Base-by-base conservation (phyloP, 2,888 invertebrate species). In the Ptychoptera contaminata region DNA sequence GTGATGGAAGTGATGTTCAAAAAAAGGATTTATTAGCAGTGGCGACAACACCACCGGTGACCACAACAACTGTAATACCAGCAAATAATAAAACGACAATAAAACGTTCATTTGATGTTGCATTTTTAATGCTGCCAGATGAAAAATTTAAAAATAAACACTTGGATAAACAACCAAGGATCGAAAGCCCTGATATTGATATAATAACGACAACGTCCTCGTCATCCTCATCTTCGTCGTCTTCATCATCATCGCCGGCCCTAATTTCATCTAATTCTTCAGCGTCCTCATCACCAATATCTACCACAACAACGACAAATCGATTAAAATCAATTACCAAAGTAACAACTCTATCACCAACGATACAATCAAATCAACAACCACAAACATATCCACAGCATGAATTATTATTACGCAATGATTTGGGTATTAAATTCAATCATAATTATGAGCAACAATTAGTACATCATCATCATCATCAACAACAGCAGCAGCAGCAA, bases 61-160 rank as follows among this genome's bases (percentile, higher is more conserved):
- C n/a, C n/a, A 42, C 42, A 32, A 35, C 23, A 10, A 16, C 35
- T 12, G 12, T 35, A 16, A 35, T 42, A 16, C 34, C 50, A 23
- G 23, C 7, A 7, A 23, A 23, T 23, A 51, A 52, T 63, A 74
- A 65, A 56, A 71, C 63, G 52, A 70, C 53, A 35, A 51, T 63
- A n/a, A 91, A 91, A 56, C 69, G 91, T 12, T 83, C 87, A 1
- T 91, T 91, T 59, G 90, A 91, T 60, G 90, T 91, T 9, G 90
- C 90, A 1, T 91, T 91, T 56, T 67, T 91, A 23, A 87, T 90
- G 73, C 79, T 85, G 62, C 87, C 87, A 2, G 87, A 88, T 58
- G 87, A 87, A 49, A 82, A 83, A 55, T 63, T 82, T 40, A 78
- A 79, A 43, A 73, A 77, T 40, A 76, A 77, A 53, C 73, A 72